Evolutionary conservation across 2,113 vertebrate genomes (phyloP).

Genomic region (Microcebus griseorufus): DNA sequence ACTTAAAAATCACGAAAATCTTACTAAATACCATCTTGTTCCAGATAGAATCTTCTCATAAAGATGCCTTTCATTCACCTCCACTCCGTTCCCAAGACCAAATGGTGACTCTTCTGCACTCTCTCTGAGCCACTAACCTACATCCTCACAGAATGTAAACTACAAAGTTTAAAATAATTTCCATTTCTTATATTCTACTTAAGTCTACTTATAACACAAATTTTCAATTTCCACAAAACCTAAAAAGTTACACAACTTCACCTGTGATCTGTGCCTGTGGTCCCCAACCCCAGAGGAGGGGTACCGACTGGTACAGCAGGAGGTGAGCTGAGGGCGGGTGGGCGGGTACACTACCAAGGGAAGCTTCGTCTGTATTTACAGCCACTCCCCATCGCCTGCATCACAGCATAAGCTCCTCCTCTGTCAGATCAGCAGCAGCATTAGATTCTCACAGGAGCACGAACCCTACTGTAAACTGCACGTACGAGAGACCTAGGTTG

Average conservation of each 20-base stretch:
- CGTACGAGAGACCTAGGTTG: no score
- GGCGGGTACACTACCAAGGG: no score
- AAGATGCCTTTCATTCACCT: background rate
- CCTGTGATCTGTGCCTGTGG: background rate
- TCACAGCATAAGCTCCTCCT: no score
- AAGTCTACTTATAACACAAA: background rate
- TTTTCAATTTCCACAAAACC: background rate
- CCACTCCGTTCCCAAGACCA: background rate
- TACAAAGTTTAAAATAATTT: background rate
- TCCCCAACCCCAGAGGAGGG: no score
- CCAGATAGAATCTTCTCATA: background rate
- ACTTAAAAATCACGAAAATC: slow-evolving; percentile 52
- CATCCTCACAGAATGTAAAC: slow-evolving; percentile 2
- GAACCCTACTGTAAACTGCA: no score
- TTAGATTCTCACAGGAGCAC: no score
- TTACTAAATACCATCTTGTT: background rate
- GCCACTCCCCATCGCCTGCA: no score
- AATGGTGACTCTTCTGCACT: background rate
- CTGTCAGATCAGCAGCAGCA: no score
- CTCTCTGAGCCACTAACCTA: background rate
- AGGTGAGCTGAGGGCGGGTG: no score
- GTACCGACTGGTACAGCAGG: no score
- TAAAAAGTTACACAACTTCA: background rate
- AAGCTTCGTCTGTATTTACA: no score
- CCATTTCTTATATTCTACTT: background rate